Percentiles rank a stretch among this genome's conserved stretches.
phyloP scores from a whole-genome alignment of 1,140 invertebrate species.

The Microplitis demolitor region DNA sequence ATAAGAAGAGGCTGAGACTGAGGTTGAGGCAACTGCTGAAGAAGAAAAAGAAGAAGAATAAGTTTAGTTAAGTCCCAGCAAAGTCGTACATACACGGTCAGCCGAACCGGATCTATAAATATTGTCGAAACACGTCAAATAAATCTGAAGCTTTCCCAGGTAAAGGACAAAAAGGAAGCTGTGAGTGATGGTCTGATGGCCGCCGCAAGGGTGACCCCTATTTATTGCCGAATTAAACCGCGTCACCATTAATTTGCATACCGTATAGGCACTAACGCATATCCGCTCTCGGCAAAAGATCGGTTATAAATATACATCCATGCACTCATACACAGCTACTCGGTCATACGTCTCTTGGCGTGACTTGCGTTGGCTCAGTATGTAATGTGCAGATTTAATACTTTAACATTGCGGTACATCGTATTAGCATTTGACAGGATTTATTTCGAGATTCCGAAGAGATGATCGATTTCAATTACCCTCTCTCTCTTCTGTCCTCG shows the following conservation, averaged over 20 bases:
- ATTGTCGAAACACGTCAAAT: conserved; percentile 59
- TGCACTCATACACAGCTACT: conserved; percentile 3
- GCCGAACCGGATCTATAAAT: conserved; percentile 60
- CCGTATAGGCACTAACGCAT: conserved; percentile 35
- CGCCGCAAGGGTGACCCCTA: conserved; percentile 57
- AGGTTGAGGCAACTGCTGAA: neutral
- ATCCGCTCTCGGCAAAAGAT: conserved; percentile 17
- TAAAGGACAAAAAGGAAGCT: conserved; percentile 52
- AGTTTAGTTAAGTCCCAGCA: conserved; percentile 20
- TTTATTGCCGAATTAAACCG: conserved; percentile 64
- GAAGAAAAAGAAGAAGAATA: neutral
- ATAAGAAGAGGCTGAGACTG: neutral
- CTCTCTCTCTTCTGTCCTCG: neutral
- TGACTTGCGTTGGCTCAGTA: neutral
- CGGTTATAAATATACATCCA: too few relatives aligned
- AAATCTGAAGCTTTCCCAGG: conserved; percentile 61
- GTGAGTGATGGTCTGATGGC: conserved; percentile 56
- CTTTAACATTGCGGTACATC: conserved; percentile 4
- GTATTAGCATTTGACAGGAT: conserved; percentile 14
- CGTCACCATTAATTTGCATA: conserved; percentile 62
- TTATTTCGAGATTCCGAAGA: conserved; percentile 15
- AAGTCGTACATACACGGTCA: conserved; percentile 15
- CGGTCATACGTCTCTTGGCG: conserved; percentile 6
- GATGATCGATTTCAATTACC: conserved; percentile 21
- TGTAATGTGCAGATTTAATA: neutral